Base-by-base conservation (phyloP, 1,140 invertebrate species). In the Drosophila sechellia region DNA sequence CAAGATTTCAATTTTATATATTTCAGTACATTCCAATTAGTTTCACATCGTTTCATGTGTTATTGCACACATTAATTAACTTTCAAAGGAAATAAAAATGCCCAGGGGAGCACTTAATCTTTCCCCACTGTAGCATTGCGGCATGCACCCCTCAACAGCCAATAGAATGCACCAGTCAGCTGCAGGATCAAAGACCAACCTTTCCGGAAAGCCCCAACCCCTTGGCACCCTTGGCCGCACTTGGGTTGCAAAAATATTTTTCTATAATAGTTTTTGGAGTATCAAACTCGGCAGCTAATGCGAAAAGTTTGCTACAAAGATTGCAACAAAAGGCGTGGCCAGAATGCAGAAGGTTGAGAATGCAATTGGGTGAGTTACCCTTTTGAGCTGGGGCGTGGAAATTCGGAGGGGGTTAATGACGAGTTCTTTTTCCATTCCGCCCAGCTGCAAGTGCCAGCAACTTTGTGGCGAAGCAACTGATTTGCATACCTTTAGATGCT, bases 251-350 rank as follows among this genome's bases (percentile, higher is more conserved):
- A 76, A 87, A 86, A 87, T 87, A 86, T 86, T 86, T 83, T 86
- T 87, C 83, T 86, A 86, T 87, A 86, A 87, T 87, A 86, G 83
- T 87, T 87, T 85, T 87, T 81, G 70, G 79, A 86, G 83, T 87
- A 87, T 86, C 76, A 81, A 81, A 69, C 69, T 74, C 56, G 79
- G 64, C 58, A 87, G 64, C 73, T 86, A 86, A 87, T 86, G 83
- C 83, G 79, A 87, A 86, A 86, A 87, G 65, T 86, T 86, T 87
- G 54, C 57, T 58, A 43, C 76, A 66, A 86, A 77, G 83, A 87
- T 79, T 81, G 74, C 83, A 76, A 65, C 39, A 68, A 54, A 71
- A 54, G 58, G 70, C 71, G 71, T 74, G 75, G 55, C 22, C 42
- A 43, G 63, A 48, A 55, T 60, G 77, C 56, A 63, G 56, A 69